Evolutionary conservation across 2,888 invertebrate genomes (phyloP).

Genomic region (Nebria salina): DNA sequence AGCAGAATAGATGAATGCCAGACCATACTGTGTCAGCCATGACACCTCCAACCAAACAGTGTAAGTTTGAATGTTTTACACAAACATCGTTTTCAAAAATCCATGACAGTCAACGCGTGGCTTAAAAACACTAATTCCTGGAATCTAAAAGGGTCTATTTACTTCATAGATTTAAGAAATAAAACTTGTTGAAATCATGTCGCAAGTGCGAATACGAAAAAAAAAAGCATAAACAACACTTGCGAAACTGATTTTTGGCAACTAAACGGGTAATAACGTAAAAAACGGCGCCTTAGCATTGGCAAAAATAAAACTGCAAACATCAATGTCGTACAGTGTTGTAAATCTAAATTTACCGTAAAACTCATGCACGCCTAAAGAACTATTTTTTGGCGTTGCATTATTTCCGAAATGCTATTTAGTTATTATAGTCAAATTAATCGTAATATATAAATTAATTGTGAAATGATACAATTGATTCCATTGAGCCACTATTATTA

Average conservation of each 20-base stretch:
- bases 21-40: background rate
- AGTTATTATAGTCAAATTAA: background rate
- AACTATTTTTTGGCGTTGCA: background rate
- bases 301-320: background rate
- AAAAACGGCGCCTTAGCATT: background rate
- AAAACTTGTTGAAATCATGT: background rate
- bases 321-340: background rate
- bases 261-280: background rate
- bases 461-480: background rate
- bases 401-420: background rate
- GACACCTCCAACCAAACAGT: background rate
- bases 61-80: too few relatives aligned
- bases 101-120: background rate
- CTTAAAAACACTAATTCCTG: background rate
- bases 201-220: background rate
- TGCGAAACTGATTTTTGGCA: background rate
- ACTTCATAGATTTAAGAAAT: too few relatives aligned
- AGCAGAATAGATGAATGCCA: background rate
- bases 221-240: background rate
- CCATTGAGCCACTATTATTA: conserved; percentile 1
- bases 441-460: background rate
- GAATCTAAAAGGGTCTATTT: background rate
- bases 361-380: background rate
- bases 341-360: background rate
- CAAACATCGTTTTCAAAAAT: background rate